phyloP scores from a whole-genome alignment of 2,113 vertebrate species.

The Ptilorrhoa leucosticta region DNA sequence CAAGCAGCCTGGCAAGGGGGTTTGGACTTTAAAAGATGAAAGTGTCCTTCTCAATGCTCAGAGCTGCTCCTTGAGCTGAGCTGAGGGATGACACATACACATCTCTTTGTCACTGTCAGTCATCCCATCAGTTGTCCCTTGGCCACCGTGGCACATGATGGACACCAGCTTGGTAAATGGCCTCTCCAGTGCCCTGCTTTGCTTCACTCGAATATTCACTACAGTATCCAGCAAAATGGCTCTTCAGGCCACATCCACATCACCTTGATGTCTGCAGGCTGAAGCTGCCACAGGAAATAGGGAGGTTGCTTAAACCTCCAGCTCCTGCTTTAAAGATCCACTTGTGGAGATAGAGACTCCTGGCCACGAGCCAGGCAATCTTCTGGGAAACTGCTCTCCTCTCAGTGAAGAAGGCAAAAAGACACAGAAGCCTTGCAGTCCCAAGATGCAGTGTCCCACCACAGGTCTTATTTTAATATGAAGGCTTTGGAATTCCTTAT shows the following conservation, averaged over 20 bases:
- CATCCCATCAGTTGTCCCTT: not conserved
- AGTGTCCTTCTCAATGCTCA: not conserved
- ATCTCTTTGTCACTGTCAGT: not conserved
- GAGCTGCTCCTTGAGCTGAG: not conserved
- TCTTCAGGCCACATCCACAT: not conserved
- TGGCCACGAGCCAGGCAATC: not conserved
- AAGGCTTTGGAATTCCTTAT: not conserved
- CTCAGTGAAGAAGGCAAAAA: not conserved
- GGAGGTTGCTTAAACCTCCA: not conserved
- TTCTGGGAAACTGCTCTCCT: not conserved
- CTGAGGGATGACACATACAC: not conserved
- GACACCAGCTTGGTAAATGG: not conserved
- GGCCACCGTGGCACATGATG: not conserved
- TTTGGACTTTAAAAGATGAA: not conserved
- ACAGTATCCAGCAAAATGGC: not conserved
- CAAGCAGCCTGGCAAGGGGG: not conserved
- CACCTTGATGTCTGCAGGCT: not conserved
- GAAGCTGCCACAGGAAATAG: not conserved
- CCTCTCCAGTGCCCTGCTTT: not conserved
- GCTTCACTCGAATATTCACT: not conserved
- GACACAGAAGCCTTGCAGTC: not conserved
- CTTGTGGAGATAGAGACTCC: not conserved
- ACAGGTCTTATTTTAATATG: not conserved
- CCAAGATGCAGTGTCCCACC: not conserved
- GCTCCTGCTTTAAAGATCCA: not conserved